These are phyloP conservation scores for Rhyacophila evoluta DNA, from an alignment of 2,888 invertebrate species.

Conservation along the genomic window DNA sequence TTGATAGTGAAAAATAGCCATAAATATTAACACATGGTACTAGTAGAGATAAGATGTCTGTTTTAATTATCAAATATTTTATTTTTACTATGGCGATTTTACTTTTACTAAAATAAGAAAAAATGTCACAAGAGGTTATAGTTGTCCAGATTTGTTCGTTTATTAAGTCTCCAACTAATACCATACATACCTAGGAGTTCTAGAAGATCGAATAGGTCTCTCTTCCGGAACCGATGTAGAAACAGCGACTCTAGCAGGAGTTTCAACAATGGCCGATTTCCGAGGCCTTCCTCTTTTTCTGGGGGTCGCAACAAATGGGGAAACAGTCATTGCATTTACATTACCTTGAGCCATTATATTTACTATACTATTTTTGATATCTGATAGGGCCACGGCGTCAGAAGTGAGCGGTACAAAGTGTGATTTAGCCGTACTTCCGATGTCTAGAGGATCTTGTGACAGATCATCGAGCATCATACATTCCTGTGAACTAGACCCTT, in stretches of 20 bases:
- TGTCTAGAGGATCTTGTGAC: conserved; percentile 67
- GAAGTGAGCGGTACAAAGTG: conserved; percentile 52
- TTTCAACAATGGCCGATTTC: conserved; percentile 56
- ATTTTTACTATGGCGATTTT: too few relatives aligned
- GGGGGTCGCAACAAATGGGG: conserved; percentile 59
- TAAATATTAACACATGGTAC: too few relatives aligned
- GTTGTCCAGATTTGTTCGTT: too few relatives aligned
- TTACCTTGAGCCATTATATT: conserved; percentile 45
- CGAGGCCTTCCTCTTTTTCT: conserved; percentile 68
- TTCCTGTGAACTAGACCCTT: conserved; percentile 66
- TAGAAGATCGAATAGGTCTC: conserved; percentile 66
- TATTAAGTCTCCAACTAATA: too few relatives aligned
- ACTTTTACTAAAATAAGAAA: too few relatives aligned
- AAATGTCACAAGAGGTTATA: too few relatives aligned
- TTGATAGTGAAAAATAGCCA: too few relatives aligned
- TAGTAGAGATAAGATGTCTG: too few relatives aligned
- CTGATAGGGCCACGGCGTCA: conserved; percentile 25
- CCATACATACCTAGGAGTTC: conserved; percentile 67
- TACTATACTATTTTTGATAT: conserved; percentile 45
- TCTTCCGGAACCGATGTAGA: conserved; percentile 66
- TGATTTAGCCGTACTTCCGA: conserved; percentile 57
- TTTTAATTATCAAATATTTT: too few relatives aligned
- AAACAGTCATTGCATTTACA: background rate
- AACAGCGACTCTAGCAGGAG: conserved; percentile 52
- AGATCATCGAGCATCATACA: conserved; percentile 62